Base-by-base conservation (phyloP, 2,113 vertebrate species). In the Diphyllodes magnificus region DNA sequence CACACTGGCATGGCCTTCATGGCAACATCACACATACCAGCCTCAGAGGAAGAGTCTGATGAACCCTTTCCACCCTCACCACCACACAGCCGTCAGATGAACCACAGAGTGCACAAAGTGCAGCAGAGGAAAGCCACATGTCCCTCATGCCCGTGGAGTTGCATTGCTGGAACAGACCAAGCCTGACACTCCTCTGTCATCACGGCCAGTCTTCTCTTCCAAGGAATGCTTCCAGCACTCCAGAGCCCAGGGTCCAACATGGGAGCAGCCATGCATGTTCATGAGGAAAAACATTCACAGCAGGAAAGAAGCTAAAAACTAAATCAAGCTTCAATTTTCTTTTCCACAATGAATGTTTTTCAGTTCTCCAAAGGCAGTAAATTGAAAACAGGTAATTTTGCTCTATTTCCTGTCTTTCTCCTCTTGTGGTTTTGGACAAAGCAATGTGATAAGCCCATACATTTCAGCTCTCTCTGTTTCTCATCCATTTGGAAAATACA, bases 111-210 rank as follows among this genome's bases (percentile, higher is more conserved):
- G 6, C 59, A 31, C 2, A 2, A 70, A 31, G 42, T 15, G 19
- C 37, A 78, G 40, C 59, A 88, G 17, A 57, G 12, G 33, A 86
- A 64, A 76, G 33, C 6, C 7, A 11, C 2, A 0, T 6, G 11
- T 15, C n/a, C 10, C 25, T n/a, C 2, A 5, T 8, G 33, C 27
- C 56, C 2, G 0, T 14, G 57, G 71, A 92, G 30, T 1, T 66
- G 8, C 16, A 54, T 1, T 2, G 1, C 22, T 71, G 39, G 11
- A 83, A 86, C 23, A 88, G 33, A 75, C 15, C 28, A 68, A 78
- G 49, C 7, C 68, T 49, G 56, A 64, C 40, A 82, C 13, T 2
- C 12, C 35, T 59, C 24, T 73, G 39, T 30, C 7, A 6, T 9
- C 39, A 27, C 28, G 17, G 16, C 6, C 23, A 71, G 10, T 5